These are phyloP conservation scores for Poecilobothrus nobilitatus DNA, from an alignment of 2,888 invertebrate genomes.

Conservation along the genomic window DNA sequence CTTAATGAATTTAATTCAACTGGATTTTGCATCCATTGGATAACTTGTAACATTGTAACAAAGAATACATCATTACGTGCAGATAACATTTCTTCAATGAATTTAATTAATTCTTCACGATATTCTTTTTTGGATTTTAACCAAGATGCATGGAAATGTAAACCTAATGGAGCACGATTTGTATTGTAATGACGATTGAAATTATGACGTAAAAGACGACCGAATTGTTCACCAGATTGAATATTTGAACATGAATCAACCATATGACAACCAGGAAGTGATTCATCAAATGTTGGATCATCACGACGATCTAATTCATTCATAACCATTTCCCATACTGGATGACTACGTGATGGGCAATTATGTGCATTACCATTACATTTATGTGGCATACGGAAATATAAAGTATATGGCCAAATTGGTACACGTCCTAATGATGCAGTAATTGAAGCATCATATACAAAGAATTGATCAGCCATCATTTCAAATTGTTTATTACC, in stretches of 20 bases:
- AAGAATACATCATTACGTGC: conserved; percentile 86
- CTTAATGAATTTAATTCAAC: conserved; percentile 76
- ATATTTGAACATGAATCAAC: conserved; percentile 91
- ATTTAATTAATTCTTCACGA: conserved; percentile 81
- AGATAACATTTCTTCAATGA: conserved; percentile 85
- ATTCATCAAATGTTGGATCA: conserved; percentile 88
- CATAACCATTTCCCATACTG: conserved; percentile 96
- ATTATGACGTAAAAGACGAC: conserved; percentile 80
- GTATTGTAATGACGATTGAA: conserved; percentile 88
- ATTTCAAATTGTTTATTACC: conserved; percentile 94
- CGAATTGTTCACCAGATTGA: conserved; percentile 84
- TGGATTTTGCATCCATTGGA: conserved; percentile 95
- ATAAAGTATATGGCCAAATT: conserved; percentile 95
- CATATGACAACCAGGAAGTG: conserved; percentile 88
- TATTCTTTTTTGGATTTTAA: conserved; percentile 89
- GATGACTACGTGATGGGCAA: conserved; percentile 82
- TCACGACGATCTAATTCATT: conserved; percentile 89
- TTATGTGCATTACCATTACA: conserved; percentile 91
- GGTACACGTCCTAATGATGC: conserved; percentile 82
- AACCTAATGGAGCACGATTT: conserved; percentile 86
- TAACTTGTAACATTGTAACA: conserved; percentile 81
- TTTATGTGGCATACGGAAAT: conserved; percentile 93
- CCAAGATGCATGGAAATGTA: conserved; percentile 93
- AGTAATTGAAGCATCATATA: conserved; percentile 90
- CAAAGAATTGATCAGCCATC: conserved; percentile 93